These are phyloP conservation scores for Tragelaphus scriptus DNA, from an alignment of 2,113 vertebrate genomes.

Conservation along the genomic window DNA sequence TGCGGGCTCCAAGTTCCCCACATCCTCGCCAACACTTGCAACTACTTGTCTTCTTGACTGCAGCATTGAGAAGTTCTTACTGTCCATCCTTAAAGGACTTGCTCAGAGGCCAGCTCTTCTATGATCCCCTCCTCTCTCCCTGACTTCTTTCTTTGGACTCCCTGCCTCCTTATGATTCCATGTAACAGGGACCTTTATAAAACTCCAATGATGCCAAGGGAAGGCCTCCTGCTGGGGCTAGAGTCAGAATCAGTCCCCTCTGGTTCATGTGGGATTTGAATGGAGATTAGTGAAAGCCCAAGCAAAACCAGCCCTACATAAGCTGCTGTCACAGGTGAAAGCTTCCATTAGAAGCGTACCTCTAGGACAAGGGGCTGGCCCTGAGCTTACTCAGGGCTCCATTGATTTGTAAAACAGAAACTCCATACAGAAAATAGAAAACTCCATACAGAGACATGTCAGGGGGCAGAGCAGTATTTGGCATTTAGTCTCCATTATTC, in stretches of 20 bases:
- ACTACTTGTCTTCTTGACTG: not conserved
- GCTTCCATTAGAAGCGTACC: not conserved
- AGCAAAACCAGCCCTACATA: not conserved
- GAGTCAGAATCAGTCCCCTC: not conserved
- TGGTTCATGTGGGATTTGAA: not conserved
- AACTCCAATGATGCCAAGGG: not conserved
- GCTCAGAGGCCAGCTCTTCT: not conserved
- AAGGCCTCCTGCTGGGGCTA: not conserved
- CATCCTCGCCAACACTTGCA: not conserved
- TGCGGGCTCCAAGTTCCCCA: not conserved
- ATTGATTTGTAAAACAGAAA: not conserved
- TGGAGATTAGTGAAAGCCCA: not conserved
- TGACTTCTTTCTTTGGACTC: not conserved
- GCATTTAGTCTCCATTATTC: not conserved
- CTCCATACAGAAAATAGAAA: not conserved
- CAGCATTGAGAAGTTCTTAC: not conserved
- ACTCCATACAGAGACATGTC: not conserved
- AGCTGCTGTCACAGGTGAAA: not conserved
- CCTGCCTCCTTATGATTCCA: not conserved
- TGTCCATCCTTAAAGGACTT: not conserved
- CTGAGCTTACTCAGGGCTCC: not conserved
- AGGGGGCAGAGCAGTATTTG: not conserved
- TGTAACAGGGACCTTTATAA: not conserved
- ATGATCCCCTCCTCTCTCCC: not conserved
- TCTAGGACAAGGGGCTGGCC: not conserved